Evolutionary conservation across 2,797 vertebrate genomes (phyloP), one percentile per base, ranked within the genome.

Genomic region (Neoniphon sammara): DNA sequence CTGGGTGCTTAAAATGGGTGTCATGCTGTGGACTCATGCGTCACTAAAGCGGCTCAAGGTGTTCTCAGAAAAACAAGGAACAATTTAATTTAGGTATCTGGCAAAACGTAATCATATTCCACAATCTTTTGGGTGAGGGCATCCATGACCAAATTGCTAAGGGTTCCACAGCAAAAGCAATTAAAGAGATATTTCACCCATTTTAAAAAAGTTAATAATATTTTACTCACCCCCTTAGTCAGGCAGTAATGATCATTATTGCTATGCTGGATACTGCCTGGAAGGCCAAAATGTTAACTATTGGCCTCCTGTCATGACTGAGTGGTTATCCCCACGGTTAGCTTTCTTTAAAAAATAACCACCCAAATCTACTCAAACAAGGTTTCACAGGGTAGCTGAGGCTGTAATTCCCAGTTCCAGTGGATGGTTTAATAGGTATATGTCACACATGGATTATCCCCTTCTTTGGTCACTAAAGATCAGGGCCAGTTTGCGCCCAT

Each of bases 381-480:
- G 31, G 31, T 34, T 34, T 5, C 31, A 7, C 31, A 34, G 31
- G 2, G 4, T 46, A 49, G 46, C n/a, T 17, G 20, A n/a, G 66
- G 70, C 46, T 60, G 42, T 79, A 69, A 87, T 73, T 86, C 68
- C 75, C 77, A 25, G 75, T 67, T 63, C 65, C n/a, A 21, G 23
- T 67, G 58, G 77, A 77, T 58, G 81, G 76, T 85, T 85, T 80
- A 74, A 39, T 21, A 17, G 31, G 18, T 53, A 15, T 34, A 50
- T n/a, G 31, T 34, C 36, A 30, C 4, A 18, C 20, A 47, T 23
- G 59, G 52, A 83, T 66, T 60, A 87, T 82, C 60, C 46, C 31
- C 42, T 70, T 52, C 21, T 80, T 73, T 65, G 66, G 83, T 73
- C 82, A 77, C 20, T 21, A 76, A 73, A 87, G 78, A 87, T 83